These are phyloP conservation scores for Lucilia cuprina DNA, from an alignment of 1,140 invertebrate species.

Conservation along the genomic window DNA sequence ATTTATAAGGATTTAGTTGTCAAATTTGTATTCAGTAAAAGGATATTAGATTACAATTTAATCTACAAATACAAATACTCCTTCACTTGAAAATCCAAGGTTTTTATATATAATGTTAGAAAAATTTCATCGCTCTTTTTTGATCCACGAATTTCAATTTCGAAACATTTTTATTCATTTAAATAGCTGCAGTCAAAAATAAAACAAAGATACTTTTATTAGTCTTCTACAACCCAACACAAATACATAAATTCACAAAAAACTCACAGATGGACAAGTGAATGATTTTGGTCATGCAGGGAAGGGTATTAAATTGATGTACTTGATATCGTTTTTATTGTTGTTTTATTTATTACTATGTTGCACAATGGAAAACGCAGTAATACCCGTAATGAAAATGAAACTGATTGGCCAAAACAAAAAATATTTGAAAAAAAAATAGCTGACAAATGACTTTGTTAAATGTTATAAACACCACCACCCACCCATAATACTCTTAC, in stretches of 20 bases:
- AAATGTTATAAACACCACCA: neutral
- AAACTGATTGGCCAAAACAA: neutral
- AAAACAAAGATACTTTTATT: neutral
- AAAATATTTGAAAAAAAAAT: neutral
- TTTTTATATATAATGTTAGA: too few relatives aligned
- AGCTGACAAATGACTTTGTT: conserved; percentile 11
- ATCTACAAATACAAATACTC: too few relatives aligned
- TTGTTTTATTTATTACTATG: neutral
- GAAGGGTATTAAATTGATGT: neutral
- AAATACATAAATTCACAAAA: neutral
- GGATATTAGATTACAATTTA: too few relatives aligned
- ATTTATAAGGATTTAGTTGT: too few relatives aligned
- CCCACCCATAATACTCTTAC: neutral
- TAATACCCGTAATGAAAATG: neutral
- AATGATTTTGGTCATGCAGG: neutral
- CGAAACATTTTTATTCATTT: too few relatives aligned
- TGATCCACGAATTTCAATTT: too few relatives aligned
- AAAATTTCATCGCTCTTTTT: too few relatives aligned
- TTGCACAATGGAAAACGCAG: neutral
- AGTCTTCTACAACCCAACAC: neutral
- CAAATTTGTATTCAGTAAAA: too few relatives aligned
- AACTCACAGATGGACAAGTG: neutral
- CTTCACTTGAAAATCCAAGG: too few relatives aligned
- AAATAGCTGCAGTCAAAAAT: too few relatives aligned
- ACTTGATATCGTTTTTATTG: neutral